Evolutionary conservation across 2,797 vertebrate genomes (phyloP), one percentile per base, ranked within the genome.

Genomic region (Micrastur ruficollis): DNA sequence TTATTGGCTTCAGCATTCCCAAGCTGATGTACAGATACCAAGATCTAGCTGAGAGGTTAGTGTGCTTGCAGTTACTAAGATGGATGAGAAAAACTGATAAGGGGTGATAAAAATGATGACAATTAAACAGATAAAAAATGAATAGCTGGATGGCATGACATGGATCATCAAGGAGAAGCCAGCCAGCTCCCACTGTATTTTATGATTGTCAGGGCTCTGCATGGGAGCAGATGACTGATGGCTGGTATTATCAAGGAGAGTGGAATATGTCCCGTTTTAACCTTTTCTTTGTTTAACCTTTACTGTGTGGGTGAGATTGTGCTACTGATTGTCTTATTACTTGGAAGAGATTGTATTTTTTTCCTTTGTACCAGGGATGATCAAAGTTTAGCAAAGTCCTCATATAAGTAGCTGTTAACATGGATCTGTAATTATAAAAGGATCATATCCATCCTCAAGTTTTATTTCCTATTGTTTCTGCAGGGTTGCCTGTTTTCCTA

Each of bases 211-310:
- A 89, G 62, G 47, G 50, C 63, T 86, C 67, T 66, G 55, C 42
- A 29, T 11, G 34, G 71, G 31, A 75, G 42, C 56, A 81, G 85
- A 36, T 42, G 82, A 84, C 55, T 76, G 94, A 89, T 59, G 76
- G 70, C 7, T 89, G 83, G 66, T 47, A 89, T 89, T 93, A 92
- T 82, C 66, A 62, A 82, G 56, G 15, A 70, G 74, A 56, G 36
- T 9, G 20, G 59, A 85, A 6, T 17, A 67, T 15, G 8, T 80
- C 66, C 26, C 63, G 10, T 6, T 93, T 86, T 46, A 90, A 73
- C 67, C 88, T 97, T 95, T 75, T 68, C 81, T 88, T 93, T 95
- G 23, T 79, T 81, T 79, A 92, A 76, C 90, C 63, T 93, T 92
- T 94, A 23, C 44, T 31, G 18, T 11, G 36, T 44, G 50, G 38